These are phyloP conservation scores for Holacanthus passer DNA, from an alignment of 2,113 vertebrate species.

Conservation along the genomic window DNA sequence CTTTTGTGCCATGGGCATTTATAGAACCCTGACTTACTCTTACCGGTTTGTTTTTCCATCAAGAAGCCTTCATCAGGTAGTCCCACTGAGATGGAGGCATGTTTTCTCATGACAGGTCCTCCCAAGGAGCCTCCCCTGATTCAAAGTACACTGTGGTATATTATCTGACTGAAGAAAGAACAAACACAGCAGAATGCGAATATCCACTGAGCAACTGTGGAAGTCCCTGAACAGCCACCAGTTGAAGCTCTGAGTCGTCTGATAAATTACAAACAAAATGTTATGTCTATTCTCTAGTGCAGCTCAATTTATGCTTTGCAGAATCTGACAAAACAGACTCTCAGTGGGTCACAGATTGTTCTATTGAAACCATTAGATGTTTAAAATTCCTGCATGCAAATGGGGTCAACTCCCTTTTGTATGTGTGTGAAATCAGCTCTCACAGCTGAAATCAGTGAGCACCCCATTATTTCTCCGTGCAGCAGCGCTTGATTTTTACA, in stretches of 20 bases:
- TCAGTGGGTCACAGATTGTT: too few relatives aligned
- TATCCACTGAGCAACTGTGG: not conserved
- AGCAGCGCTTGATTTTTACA: not conserved
- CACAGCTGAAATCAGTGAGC: not conserved
- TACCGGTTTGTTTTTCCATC: not conserved
- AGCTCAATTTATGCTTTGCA: not conserved
- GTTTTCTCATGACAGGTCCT: conserved; percentile 4
- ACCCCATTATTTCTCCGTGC: not conserved
- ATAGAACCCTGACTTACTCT: too few relatives aligned
- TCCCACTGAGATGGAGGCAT: conserved; percentile 21
- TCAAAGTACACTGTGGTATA: too few relatives aligned
- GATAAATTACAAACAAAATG: not conserved
- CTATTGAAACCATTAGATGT: too few relatives aligned
- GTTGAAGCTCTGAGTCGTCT: not conserved
- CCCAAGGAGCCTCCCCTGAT: conserved; percentile 3
- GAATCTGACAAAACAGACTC: not conserved
- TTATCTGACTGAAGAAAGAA: not conserved
- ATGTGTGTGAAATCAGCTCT: not conserved
- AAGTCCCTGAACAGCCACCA: not conserved
- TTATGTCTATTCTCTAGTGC: not conserved
- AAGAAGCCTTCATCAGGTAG: conserved; percentile 3
- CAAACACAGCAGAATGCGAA: not conserved
- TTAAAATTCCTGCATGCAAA: not conserved
- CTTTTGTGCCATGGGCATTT: conserved; percentile 22
- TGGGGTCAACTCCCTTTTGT: not conserved